Evolutionary conservation across 1,140 invertebrate species (phyloP).

Genomic region (Drosophila virilis): DNA sequence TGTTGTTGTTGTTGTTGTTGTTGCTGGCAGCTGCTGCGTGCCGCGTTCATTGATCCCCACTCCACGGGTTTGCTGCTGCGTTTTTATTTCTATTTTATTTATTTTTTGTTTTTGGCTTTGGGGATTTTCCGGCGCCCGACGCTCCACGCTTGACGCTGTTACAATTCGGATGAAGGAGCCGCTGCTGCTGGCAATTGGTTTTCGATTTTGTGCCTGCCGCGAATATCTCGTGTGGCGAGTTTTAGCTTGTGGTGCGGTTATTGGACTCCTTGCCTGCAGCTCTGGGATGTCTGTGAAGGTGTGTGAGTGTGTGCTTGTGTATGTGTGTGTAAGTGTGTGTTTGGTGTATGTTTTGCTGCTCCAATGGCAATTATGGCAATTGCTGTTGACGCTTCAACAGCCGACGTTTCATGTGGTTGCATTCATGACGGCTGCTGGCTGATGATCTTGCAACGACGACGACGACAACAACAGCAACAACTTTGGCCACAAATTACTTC

Average conservation of each 20-base stretch:
- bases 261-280: conserved; percentile 65
- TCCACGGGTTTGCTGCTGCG: conserved; percentile 52
- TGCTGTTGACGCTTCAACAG: conserved; percentile 80
- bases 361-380: conserved; percentile 81
- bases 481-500: conserved; percentile 72
- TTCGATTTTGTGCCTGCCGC: conserved; percentile 71
- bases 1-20: conserved; percentile 43
- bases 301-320: not conserved
- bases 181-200: conserved; percentile 36
- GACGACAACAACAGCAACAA: conserved; percentile 44
- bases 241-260: conserved; percentile 65
- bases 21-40: conserved; percentile 71
- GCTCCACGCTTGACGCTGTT: conserved; percentile 44
- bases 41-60: conserved; percentile 74
- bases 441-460: conserved; percentile 49
- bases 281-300: conserved; percentile 19
- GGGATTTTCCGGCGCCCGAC: conserved; percentile 68
- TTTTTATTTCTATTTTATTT: conserved; percentile 29
- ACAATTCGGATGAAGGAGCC: conserved; percentile 59
- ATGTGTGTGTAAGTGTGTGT: not conserved
- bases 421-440: conserved; percentile 63
- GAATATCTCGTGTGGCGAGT: conserved; percentile 79
- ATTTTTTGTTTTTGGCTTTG: conserved; percentile 48
- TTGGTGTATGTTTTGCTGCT: conserved; percentile 49
- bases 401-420: conserved; percentile 69